phyloP scores from a whole-genome alignment of 1,140 invertebrate genomes.

The Diprion similis region DNA sequence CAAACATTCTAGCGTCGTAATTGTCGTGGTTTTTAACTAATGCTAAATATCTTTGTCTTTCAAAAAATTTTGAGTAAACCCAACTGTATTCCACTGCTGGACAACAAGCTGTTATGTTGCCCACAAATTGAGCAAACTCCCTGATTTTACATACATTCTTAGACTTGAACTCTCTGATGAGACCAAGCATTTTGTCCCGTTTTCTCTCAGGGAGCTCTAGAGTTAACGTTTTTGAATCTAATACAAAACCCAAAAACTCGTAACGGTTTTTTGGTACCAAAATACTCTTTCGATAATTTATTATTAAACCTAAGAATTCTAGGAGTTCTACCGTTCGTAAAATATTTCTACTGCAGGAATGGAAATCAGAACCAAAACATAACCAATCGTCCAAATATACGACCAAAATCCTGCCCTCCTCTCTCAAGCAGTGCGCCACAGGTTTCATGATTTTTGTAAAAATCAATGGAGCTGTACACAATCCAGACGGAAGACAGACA shows the following conservation, averaged over 20 bases:
- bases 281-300: slow-evolving; percentile 11
- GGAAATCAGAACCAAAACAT: not conserved
- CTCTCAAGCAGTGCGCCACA: not conserved
- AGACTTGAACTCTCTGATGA: no score
- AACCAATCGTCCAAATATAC: slow-evolving; percentile 7
- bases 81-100: slow-evolving; percentile 6
- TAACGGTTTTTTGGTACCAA: not conserved
- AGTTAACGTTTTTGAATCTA: not conserved
- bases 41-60: not conserved
- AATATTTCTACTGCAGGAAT: slow-evolving; percentile 12
- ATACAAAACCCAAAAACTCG: slow-evolving; percentile 8
- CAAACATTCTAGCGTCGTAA: not conserved
- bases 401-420: not conserved
- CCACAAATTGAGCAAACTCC: no score
- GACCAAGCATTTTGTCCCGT: slow-evolving; percentile 9
- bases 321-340: slow-evolving; percentile 7
- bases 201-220: slow-evolving; percentile 7
- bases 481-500: no score
- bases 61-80: not conserved
- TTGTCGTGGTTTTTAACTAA: not conserved
- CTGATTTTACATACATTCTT: slow-evolving; percentile 17
- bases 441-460: no score
- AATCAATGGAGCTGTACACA: no score
- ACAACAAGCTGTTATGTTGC: no score
- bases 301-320: slow-evolving; percentile 10